These are phyloP conservation scores for Tetraneura akinire DNA, from an alignment of 1,140 invertebrate species.

Conservation along the genomic window DNA sequence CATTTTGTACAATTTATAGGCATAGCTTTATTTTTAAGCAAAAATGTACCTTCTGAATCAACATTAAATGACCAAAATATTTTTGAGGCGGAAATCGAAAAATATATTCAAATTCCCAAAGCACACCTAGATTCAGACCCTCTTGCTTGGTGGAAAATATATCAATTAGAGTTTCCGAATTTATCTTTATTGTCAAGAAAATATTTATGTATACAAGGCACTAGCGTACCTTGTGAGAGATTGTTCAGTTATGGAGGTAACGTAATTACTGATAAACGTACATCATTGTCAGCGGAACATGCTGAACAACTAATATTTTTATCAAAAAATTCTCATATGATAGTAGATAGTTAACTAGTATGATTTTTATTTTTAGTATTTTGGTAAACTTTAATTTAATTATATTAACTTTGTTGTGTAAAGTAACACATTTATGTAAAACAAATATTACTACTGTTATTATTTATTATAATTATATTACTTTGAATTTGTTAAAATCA, in stretches of 20 bases:
- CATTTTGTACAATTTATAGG: constrained; percentile 4
- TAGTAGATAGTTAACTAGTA: neutral
- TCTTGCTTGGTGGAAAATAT: constrained; percentile 1
- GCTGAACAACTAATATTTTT: constrained; percentile 30
- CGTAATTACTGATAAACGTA: constrained; percentile 10
- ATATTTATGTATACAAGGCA: constrained; percentile 21
- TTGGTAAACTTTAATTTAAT: neutral
- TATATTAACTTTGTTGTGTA: constrained; percentile 12
- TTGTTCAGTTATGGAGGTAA: constrained; percentile 6
- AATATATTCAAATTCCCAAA: constrained; percentile 10
- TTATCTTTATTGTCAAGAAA: neutral
- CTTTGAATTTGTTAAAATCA: constrained; percentile 18
- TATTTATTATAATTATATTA: too few species aligned
- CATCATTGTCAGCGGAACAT: constrained; percentile 6
- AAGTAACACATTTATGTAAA: constrained; percentile 18
- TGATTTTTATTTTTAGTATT: constrained; percentile 13
- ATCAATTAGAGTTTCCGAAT: neutral
- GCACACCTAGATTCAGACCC: neutral
- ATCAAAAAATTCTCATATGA: neutral
- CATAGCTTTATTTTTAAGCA: constrained; percentile 2
- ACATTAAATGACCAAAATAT: neutral
- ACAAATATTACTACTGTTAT: constrained; percentile 9
- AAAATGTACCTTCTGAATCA: neutral
- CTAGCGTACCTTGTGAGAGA: neutral
- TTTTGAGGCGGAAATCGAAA: neutral